phyloP scores from a whole-genome alignment of 2,797 vertebrate genomes.

The Bucorvus abyssinicus region DNA sequence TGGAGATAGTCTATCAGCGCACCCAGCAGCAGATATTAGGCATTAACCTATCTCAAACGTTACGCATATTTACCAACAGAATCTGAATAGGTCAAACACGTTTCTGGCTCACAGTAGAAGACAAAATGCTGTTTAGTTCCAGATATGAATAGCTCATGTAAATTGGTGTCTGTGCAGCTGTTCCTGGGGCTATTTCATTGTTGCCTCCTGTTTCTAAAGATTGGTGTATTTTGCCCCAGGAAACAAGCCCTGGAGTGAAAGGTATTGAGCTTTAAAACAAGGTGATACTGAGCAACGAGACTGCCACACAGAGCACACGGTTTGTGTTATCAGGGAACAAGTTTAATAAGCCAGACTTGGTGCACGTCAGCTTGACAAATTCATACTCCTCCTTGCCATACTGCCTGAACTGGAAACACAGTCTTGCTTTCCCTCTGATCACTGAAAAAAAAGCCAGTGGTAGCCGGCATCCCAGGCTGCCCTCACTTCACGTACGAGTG shows the following conservation, averaged over 20 bases:
- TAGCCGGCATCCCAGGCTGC: background rate
- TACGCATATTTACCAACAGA: background rate
- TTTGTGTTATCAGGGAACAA: background rate
- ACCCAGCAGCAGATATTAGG: background rate
- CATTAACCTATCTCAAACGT: background rate
- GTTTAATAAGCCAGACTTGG: conserved; percentile 20
- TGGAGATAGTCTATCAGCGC: background rate
- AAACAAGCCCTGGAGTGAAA: background rate
- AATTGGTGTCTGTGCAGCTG: background rate
- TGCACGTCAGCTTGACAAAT: background rate
- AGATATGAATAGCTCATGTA: background rate
- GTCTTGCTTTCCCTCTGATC: background rate
- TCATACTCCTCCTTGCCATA: background rate
- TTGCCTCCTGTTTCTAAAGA: background rate
- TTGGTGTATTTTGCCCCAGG: background rate
- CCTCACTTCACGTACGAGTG: rapidly evolving
- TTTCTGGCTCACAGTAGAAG: background rate
- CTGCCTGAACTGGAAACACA: rapidly evolving
- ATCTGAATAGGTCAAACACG: background rate
- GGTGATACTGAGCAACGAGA: background rate
- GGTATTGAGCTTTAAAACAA: background rate
- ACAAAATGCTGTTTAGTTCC: background rate
- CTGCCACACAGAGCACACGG: background rate
- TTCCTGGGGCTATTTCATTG: background rate
- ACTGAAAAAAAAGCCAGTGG: background rate